phyloP scores from a whole-genome alignment of 2,888 invertebrate genomes.

The Agrilus cyanescens region DNA sequence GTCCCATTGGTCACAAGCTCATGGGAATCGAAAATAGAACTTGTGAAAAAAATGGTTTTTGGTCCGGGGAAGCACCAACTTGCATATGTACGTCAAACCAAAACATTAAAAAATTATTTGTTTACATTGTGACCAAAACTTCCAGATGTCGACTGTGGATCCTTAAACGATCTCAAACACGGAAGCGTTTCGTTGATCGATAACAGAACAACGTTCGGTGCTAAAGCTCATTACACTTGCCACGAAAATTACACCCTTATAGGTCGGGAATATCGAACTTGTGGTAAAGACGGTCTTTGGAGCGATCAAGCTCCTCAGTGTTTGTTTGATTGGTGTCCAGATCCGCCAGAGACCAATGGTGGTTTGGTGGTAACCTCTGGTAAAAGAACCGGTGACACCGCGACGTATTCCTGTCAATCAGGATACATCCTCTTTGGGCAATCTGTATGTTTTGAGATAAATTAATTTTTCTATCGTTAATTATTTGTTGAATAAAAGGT shows the following conservation, averaged over 20 bases:
- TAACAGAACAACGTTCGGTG: slow-evolving; percentile 66
- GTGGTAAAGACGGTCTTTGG: slow-evolving; percentile 65
- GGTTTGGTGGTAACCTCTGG: slow-evolving; percentile 60
- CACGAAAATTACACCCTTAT: slow-evolving; percentile 76
- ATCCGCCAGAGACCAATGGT: slow-evolving; percentile 66
- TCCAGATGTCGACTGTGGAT: slow-evolving; percentile 74
- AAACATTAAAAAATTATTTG: background rate
- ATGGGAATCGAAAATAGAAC: slow-evolving; percentile 55
- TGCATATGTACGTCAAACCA: slow-evolving; percentile 65
- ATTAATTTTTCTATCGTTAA: background rate
- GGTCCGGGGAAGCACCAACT: slow-evolving; percentile 70
- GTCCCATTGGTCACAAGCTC: slow-evolving; percentile 73
- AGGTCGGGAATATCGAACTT: slow-evolving; percentile 58
- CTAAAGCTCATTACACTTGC: slow-evolving; percentile 64
- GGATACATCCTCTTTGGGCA: slow-evolving; percentile 78
- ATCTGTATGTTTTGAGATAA: slow-evolving; percentile 43
- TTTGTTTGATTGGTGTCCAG: slow-evolving; percentile 79
- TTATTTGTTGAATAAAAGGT: slow-evolving; percentile 38
- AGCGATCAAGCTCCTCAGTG: slow-evolving; percentile 68
- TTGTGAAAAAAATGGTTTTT: slow-evolving; percentile 66
- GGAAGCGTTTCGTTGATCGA: slow-evolving; percentile 58
- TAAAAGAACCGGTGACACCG: slow-evolving; percentile 67
- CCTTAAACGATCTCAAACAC: slow-evolving; percentile 54
- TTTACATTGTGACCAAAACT: slow-evolving; percentile 8
- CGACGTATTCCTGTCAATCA: slow-evolving; percentile 67